A percentile compares a stretch with the other conserved stretches of the same genome.
These are phyloP conservation scores for Oxystoma pomonae DNA, from an alignment of 2,888 invertebrate species.

Conservation along the genomic window DNA sequence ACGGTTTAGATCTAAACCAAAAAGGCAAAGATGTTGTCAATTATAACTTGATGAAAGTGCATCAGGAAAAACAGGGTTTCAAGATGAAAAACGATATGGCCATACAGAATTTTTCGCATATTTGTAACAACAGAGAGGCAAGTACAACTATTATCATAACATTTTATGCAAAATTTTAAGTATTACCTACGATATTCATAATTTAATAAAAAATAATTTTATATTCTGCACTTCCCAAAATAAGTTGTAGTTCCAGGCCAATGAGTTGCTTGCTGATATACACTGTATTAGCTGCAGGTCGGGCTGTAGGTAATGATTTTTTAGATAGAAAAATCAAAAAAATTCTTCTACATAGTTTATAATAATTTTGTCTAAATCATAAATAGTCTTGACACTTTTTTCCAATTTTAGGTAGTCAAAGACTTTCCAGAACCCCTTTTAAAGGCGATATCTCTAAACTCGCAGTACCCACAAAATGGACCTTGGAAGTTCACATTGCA, in stretches of 20 bases:
- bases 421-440: conserved; percentile 72
- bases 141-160: no score
- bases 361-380: no score
- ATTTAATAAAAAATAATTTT: no score
- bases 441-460: conserved; percentile 61
- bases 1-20: conserved; percentile 68
- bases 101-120: conserved; percentile 62
- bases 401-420: conserved; percentile 48
- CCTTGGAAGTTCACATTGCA: conserved; percentile 84
- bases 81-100: conserved; percentile 63
- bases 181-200: no score
- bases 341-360: conserved; percentile 65
- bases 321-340: no score
- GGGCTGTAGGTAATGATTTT: no score
- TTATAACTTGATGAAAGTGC: conserved; percentile 52
- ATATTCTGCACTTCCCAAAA: no score
- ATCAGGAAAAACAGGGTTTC: conserved; percentile 58
- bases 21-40: conserved; percentile 53
- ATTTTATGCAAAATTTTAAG: no score
- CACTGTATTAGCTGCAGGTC: no score
- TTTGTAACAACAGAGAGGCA: conserved; percentile 20
- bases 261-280: no score
- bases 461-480: conserved; percentile 58
- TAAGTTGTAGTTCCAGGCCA: no score
- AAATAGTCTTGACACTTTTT: not conserved